Conservation (phyloP, 2,888 invertebrate species). For the Ophion costatus region DNA sequence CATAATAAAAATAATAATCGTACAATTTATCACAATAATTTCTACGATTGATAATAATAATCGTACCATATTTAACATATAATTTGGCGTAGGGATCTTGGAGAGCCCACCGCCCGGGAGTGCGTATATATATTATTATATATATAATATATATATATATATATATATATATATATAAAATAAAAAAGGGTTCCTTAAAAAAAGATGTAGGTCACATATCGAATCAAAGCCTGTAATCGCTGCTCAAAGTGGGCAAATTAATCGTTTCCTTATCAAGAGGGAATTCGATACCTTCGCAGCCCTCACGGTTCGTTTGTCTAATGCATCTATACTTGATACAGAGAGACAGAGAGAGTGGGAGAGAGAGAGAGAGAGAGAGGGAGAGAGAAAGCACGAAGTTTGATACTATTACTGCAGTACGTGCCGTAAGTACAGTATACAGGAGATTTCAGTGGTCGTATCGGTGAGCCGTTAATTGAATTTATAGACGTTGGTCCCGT, state of each 20-base stretch:
- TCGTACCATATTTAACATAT: too few relatives aligned
- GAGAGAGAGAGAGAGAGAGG: conserved; percentile 13
- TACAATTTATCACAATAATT: too few relatives aligned
- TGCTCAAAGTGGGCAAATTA: conserved; percentile 47
- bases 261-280: conserved; percentile 60
- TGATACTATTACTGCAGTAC: conserved; percentile 36
- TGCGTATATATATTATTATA: too few relatives aligned
- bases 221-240: conserved; percentile 18
- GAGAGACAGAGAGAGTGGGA: background rate
- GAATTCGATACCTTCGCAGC: conserved; percentile 58
- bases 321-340: conserved; percentile 35
- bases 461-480: conserved; percentile 63
- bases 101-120: too few relatives aligned
- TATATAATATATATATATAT: too few relatives aligned
- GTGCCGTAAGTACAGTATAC: conserved; percentile 46
- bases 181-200: too few relatives aligned
- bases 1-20: too few relatives aligned
- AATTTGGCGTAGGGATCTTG: too few relatives aligned
- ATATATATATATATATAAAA: too few relatives aligned
- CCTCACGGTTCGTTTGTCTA: conserved; percentile 42
- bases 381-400: conserved; percentile 19
- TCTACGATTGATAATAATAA: too few relatives aligned
- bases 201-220: conserved; percentile 14
- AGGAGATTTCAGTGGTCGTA: conserved; percentile 54
- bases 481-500: conserved; percentile 58